A percentile compares a stretch with the other conserved stretches of the same genome.
These are phyloP conservation scores for Anodontia alba DNA, from an alignment of 2,888 invertebrate genomes.

Conservation along the genomic window DNA sequence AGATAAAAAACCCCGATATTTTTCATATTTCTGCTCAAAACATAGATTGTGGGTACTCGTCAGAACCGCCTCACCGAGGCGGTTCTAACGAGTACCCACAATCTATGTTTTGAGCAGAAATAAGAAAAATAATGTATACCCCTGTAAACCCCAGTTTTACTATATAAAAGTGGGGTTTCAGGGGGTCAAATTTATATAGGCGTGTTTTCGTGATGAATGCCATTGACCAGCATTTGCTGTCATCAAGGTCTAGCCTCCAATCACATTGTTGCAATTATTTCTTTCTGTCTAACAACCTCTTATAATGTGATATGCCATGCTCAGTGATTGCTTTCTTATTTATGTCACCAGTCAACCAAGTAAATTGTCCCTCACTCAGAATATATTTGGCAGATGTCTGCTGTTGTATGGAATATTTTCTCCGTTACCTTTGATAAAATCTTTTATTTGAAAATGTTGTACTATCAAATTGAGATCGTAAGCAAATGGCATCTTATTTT, in stretches of 20 bases:
- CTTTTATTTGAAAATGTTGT: neutral
- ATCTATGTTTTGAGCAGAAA: no score
- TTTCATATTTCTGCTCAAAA: no score
- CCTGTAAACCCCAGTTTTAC: no score
- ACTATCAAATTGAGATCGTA: neutral
- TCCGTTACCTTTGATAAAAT: neutral
- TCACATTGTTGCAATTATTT: neutral
- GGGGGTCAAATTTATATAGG: no score
- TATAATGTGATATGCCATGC: slow-evolving; percentile 12
- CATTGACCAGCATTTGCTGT: neutral
- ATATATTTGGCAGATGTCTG: no score
- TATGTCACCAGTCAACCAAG: neutral
- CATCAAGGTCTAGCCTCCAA: neutral
- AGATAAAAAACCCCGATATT: no score
- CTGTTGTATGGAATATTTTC: neutral
- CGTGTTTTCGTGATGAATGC: no score
- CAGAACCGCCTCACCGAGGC: no score
- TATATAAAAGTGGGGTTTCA: no score
- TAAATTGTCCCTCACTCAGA: neutral
- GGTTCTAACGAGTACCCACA: no score
- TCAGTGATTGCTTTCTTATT: slow-evolving; percentile 3
- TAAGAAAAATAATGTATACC: no score
- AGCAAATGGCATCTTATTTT: neutral
- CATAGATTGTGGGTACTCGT: no score
- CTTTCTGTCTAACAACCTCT: neutral